Base-by-base conservation (phyloP, 1,140 invertebrate genomes). In the Megathymus violae region DNA sequence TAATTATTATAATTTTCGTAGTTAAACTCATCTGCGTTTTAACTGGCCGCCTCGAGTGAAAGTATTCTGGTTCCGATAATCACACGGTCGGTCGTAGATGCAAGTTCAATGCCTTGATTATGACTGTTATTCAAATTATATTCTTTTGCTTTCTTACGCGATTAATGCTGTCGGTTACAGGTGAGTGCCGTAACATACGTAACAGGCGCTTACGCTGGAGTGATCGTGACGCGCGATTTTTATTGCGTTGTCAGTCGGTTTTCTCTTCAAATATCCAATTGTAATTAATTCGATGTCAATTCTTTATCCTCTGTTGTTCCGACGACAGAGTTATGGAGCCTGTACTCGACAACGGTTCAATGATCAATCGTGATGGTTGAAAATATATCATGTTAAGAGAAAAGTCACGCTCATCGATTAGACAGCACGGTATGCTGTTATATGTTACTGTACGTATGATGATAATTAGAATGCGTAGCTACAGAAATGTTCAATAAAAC, bases 91-190 rank as follows among this genome's bases (percentile, higher is more conserved):
- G 60, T 52, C 69, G 76, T 75, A 73, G 67, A 76, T 41, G 74
- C 84, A 89, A 87, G 87, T 89, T 89, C 87, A 89, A 87, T 89
- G 87, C 75, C 82, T 88, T 76, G 77, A 84, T 89, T 86, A 88
- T 82, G 82, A 76, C 71, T 80, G 80, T 85, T 86, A 85, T 82
- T 80, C 73, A 85, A 85, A 84, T 75, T 82, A 75, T 82, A 77
- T 78, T 77, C 64, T 73, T 81, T 80, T 74, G 73, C 78, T 88
- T 84, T 81, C 74, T 52, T 80, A 67, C 63, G 71, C 62, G 70
- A 66, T 77, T 71, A 79, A 81, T 78, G 74, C 71, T 65, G 64
- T 56, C 64, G 73, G 68, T 75, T 64, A 60, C 75, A 73, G 61
- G 69, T 78, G 76, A 56, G 69, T 78, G 76, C 64, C 60, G 73